These are phyloP conservation scores for Hirudo medicinalis DNA, from an alignment of 1,140 invertebrate species.

Conservation along the genomic window DNA sequence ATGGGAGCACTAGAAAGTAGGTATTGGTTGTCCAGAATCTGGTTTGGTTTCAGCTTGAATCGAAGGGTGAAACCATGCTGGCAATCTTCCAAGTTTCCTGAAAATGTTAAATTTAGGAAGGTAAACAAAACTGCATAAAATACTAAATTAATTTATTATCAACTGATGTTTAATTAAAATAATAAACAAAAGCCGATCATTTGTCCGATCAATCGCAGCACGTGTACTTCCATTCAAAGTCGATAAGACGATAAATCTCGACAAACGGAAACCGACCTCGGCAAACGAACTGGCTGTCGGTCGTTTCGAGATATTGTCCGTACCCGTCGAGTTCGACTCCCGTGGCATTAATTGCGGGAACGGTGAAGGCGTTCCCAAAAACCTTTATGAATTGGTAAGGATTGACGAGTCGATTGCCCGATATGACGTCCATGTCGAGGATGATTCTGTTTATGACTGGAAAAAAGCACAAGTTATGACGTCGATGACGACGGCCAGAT, in stretches of 20 bases:
- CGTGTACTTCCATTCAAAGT: neutral
- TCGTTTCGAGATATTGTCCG: conserved; percentile 30
- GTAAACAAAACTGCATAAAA: too few relatives aligned
- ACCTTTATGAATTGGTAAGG: conserved; percentile 25
- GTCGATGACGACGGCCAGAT: neutral
- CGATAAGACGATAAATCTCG: neutral
- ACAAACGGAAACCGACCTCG: conserved; percentile 23
- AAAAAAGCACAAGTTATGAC: neutral
- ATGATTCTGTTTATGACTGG: conserved; percentile 26
- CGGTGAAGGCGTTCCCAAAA: conserved; percentile 24
- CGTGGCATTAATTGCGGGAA: conserved; percentile 17
- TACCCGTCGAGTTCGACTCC: conserved; percentile 30
- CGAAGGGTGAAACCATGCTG: conserved; percentile 31
- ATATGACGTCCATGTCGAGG: conserved; percentile 26
- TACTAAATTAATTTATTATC: too few relatives aligned
- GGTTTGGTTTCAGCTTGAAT: conserved; percentile 28
- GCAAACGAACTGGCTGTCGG: conserved; percentile 31
- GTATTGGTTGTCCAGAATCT: conserved; percentile 31
- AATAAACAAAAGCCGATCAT: too few relatives aligned
- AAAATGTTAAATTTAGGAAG: too few relatives aligned
- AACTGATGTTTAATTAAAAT: too few relatives aligned
- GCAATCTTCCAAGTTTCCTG: conserved; percentile 28
- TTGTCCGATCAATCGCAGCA: too few relatives aligned
- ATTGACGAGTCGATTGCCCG: conserved; percentile 27
- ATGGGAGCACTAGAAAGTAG: conserved; percentile 34